Base-by-base conservation (phyloP, 2,888 invertebrate genomes). In the Blomia tropicalis region DNA sequence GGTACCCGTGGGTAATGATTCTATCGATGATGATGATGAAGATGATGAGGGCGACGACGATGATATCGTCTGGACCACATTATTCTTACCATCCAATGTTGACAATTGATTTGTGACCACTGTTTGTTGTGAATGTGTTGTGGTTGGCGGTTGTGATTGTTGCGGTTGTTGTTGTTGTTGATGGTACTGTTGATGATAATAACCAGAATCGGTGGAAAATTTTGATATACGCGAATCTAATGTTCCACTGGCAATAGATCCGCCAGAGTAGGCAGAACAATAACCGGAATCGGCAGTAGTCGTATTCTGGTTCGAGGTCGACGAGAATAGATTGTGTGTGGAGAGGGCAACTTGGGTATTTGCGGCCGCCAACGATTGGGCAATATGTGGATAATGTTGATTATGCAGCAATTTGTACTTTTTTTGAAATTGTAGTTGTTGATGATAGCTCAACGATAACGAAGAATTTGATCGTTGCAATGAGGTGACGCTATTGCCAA, bases 261-360 rank as follows among this genome's bases (percentile, higher is more conserved):
- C 41, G 36, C 36, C 36, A 27, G 51, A 47, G n/a, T 47, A 47
- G 51, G 51, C 51, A 7, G 51, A 47, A 47, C 51, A 47, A 27
- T 47, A 47, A 27, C 51, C 51, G 14, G 51, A 47, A 47, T 47
- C 51, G n/a, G n/a, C n/a, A n/a, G n/a, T n/a, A n/a, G n/a, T n/a
- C n/a, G n/a, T n/a, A n/a, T n/a, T n/a, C n/a, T n/a, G n/a, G n/a
- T n/a, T n/a, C n/a, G n/a, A n/a, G n/a, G n/a, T n/a, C n/a, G n/a
- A n/a, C 7, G 51, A 14, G 51, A 47, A 47, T 11, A 47, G 51
- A n/a, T 47, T 47, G 27, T 47, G 51, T n/a, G 51, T 47, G 7
- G 51, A 47, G 23, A 47, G 51, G 7, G 51, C n/a, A n/a, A 47
- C 51, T 11, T 7, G 7, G 51, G 51, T 7, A 19, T 47, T 47